Conservation (phyloP, 2,113 vertebrate genomes). For the Micromys minutus region DNA sequence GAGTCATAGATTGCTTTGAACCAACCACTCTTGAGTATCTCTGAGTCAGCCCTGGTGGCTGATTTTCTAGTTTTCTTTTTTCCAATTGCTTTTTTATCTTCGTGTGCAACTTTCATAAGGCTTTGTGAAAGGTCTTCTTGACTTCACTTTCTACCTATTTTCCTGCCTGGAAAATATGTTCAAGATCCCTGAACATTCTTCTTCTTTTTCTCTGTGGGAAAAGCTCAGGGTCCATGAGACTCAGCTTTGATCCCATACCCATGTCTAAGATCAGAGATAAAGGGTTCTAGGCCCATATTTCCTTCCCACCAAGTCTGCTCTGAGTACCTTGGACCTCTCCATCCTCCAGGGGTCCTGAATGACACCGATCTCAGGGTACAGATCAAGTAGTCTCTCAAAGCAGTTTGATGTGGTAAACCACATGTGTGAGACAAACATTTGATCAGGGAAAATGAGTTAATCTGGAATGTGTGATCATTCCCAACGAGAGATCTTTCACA, state of each 20-base stretch:
- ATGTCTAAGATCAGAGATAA: not conserved
- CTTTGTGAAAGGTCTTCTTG: not conserved
- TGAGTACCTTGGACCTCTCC: not conserved
- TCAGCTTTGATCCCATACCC: not conserved
- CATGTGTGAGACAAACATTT: not conserved
- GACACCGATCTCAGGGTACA: not conserved
- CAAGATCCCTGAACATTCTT: not conserved
- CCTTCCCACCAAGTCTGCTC: not conserved
- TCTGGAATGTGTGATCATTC: constrained; percentile 53
- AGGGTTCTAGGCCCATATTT: not conserved
- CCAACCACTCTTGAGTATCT: not conserved
- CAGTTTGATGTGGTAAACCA: not conserved
- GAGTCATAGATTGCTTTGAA: not conserved
- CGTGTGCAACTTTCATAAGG: not conserved
- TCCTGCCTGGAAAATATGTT: not conserved
- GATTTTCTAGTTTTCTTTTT: not conserved
- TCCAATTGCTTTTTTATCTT: not conserved
- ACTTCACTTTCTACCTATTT: not conserved
- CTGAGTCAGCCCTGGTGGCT: not conserved
- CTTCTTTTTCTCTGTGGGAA: not conserved
- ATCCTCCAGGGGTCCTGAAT: not conserved
- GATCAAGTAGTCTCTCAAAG: not conserved
- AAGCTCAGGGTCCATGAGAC: not conserved
- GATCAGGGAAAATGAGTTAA: constrained; percentile 44
- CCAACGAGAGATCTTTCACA: not conserved